Evolutionary conservation across 2,888 invertebrate genomes (phyloP).

Genomic region (Drosophila mulleri): DNA sequence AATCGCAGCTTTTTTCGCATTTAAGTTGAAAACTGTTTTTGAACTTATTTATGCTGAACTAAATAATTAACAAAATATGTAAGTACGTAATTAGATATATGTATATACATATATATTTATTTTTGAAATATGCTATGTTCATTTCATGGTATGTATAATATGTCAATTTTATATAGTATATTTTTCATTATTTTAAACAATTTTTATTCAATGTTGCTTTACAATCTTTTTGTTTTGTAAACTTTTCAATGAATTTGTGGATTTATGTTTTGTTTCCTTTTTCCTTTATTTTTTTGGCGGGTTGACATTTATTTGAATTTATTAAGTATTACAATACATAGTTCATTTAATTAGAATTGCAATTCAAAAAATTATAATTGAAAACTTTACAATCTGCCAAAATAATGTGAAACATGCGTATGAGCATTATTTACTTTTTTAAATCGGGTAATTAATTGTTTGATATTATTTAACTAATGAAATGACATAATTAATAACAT

Average conservation of each 20-base stretch:
- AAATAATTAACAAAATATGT: slow-evolving; percentile 21
- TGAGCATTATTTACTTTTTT: slow-evolving; percentile 12
- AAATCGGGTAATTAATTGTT: slow-evolving; percentile 57
- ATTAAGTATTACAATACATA: slow-evolving; percentile 41
- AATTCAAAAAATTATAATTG: slow-evolving; percentile 25
- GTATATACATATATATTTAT: slow-evolving; percentile 6
- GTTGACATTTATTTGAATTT: slow-evolving; percentile 63
- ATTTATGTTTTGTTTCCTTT: slow-evolving; percentile 33
- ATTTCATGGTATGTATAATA: slow-evolving; percentile 29
- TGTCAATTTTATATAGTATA: slow-evolving; percentile 7
- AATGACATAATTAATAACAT: slow-evolving; percentile 29
- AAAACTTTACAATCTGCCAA: slow-evolving; percentile 31
- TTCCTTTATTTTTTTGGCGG: slow-evolving; percentile 66
- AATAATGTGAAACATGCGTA: slow-evolving; percentile 30
- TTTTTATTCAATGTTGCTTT: slow-evolving; percentile 23
- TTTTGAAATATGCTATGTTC: slow-evolving; percentile 38
- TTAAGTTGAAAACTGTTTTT: slow-evolving; percentile 22
- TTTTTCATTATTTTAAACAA: slow-evolving; percentile 2
- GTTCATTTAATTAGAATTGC: slow-evolving; percentile 32
- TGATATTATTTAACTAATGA: slow-evolving; percentile 61
- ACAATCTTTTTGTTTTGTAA: slow-evolving; percentile 27
- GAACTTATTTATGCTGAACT: slow-evolving; percentile 7
- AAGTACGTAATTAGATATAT: not conserved
- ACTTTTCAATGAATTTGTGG: slow-evolving; percentile 30
- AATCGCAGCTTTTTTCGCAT: slow-evolving; percentile 23